Evolutionary conservation across 2,113 vertebrate genomes (phyloP), one percentile per base, ranked within the genome.

Genomic region (Ptychochromis oligacanthus): DNA sequence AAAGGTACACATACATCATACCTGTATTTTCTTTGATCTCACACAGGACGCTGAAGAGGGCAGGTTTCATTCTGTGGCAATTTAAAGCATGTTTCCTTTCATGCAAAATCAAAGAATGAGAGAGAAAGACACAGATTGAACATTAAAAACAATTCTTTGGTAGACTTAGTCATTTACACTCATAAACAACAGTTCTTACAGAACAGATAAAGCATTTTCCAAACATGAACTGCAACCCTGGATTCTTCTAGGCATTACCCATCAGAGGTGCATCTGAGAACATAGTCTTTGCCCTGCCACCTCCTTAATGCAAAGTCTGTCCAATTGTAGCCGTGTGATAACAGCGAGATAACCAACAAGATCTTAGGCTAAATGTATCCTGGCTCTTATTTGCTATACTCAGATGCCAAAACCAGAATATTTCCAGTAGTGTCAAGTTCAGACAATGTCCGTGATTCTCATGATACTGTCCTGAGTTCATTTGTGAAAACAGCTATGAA

Each of bases 1-100:
- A 12, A 54, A 31, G 22, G 1, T 22, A 59, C 36, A 40, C 14
- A 1, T 26, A 31, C 13, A 26, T 77, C 81, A 65, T 64, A 93
- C 87, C 88, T 80, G 87, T 84, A 75, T 87, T 89, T 72, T 92
- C 85, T 76, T 93, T 92, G 87, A 96, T 94, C 85, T 97, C 96
- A 52, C 96, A 96, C 43, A 97, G 95, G 74, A 96, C 90, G 1
- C 94, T 95, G 95, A 97, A 96, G 77, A 97, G 95, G 20, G 95
- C 95, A 0, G 96, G 91, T 65, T 97, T 97, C 96, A 96, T 96
- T 80, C 93, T 90, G 89, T 96, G 97, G 87, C 94, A 96, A 85
- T 96, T 96, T 91, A 97, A 89, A 65, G 95, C 93, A 3, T 95
- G 95, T 89, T 96, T 96, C 87, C 96, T 96, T 91, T 22, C 17